Conservation (phyloP, 2,888 invertebrate species). For the Copidosoma aretas region DNA sequence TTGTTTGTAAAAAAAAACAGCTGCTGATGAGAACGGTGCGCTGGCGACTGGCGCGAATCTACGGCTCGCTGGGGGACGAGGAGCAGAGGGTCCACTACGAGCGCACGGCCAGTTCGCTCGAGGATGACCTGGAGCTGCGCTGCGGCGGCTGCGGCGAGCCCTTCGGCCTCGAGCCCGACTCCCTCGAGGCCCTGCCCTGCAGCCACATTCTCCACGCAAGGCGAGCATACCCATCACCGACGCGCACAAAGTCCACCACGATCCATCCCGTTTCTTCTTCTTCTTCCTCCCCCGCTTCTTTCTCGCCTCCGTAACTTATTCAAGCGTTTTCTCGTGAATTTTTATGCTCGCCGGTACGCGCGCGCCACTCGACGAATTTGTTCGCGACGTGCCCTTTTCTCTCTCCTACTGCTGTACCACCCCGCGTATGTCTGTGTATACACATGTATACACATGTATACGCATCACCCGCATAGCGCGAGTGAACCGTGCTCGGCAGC, state of each 20-base stretch:
- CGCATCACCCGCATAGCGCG: too few relatives aligned
- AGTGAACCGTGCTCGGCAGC: too few relatives aligned
- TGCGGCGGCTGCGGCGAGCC: slow-evolving; percentile 85
- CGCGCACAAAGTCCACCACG: background rate
- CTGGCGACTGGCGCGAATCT: slow-evolving; percentile 79
- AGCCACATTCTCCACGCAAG: slow-evolving; percentile 86
- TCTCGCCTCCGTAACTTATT: background rate
- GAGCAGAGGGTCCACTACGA: slow-evolving; percentile 79
- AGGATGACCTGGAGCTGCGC: slow-evolving; percentile 76
- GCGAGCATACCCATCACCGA: slow-evolving; percentile 61
- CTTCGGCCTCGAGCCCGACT: slow-evolving; percentile 75
- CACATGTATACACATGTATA: too few relatives aligned
- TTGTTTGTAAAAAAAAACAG: slow-evolving; percentile 64
- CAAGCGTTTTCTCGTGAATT: background rate
- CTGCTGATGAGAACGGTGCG: slow-evolving; percentile 81
- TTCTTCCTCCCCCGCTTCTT: too few relatives aligned
- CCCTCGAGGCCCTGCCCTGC: slow-evolving; percentile 83
- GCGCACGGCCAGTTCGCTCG: slow-evolving; percentile 71
- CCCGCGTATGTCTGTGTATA: too few relatives aligned
- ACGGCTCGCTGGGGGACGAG: slow-evolving; percentile 81
- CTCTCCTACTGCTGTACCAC: too few relatives aligned
- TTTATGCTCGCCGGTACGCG: too few relatives aligned
- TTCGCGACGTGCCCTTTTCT: too few relatives aligned
- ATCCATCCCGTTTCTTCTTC: too few relatives aligned
- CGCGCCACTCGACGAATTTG: too few relatives aligned